phyloP scores from a whole-genome alignment of 2,888 invertebrate genomes.

The Dasysyrphus tricinctus region DNA sequence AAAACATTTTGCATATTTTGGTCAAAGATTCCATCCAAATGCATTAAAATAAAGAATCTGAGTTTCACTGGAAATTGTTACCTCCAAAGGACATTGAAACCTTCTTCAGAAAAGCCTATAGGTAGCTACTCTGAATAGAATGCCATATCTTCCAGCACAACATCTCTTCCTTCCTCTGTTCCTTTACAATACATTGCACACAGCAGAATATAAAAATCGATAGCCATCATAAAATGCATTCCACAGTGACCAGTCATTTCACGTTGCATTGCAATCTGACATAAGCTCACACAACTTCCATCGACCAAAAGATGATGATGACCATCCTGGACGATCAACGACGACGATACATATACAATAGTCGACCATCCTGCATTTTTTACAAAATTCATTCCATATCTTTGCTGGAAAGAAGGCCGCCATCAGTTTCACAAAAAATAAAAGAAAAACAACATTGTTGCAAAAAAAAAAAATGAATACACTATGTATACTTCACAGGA shows the following conservation, averaged over 20 bases:
- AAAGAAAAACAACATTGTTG: constrained; percentile 13
- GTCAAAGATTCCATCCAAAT: neutral
- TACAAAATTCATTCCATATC: constrained; percentile 56
- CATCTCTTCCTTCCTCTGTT: neutral
- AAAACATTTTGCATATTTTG: neutral
- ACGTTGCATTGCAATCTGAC: constrained; percentile 38
- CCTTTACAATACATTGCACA: neutral
- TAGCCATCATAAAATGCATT: constrained; percentile 45
- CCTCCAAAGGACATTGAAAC: neutral
- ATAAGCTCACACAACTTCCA: constrained; percentile 47
- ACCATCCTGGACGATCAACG: neutral
- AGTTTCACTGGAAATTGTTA: neutral
- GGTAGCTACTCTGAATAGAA: neutral
- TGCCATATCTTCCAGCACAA: neutral
- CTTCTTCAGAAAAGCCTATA: neutral
- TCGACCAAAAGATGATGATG: constrained; percentile 22
- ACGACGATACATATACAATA: neutral
- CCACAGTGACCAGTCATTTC: constrained; percentile 48
- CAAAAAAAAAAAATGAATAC: neutral
- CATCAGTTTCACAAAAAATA: constrained; percentile 3
- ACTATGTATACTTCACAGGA: constrained; percentile 30
- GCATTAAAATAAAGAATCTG: neutral
- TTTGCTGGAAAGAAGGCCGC: constrained; percentile 19
- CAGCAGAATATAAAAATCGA: constrained; percentile 46
- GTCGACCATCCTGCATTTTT: constrained; percentile 41